Evolutionary conservation across 2,888 invertebrate genomes (phyloP), one percentile per base, ranked within the genome.

Genomic region (Drosophila rellima): DNA sequence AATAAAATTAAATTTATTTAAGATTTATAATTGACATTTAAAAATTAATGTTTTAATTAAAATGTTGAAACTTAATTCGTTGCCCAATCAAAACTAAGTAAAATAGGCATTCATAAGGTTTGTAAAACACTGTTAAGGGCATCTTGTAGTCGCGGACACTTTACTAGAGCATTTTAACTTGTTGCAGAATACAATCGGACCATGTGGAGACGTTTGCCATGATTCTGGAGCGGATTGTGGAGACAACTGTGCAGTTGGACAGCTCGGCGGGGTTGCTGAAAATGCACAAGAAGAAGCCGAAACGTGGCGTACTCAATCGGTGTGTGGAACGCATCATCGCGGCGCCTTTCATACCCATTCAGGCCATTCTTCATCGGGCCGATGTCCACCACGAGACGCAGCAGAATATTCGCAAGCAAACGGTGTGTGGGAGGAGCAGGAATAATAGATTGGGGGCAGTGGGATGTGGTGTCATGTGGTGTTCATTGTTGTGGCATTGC

Each of bases 101-200:
- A n/a, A n/a, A n/a, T n/a, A n/a, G n/a, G n/a, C n/a, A n/a, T n/a
- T n/a, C n/a, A n/a, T n/a, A n/a, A n/a, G n/a, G n/a, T n/a, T n/a
- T 23, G 26, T 1, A 26, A 26, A 26, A 2, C 6, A 2, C 5
- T 26, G 0, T 11, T 11, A 62, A 20, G 18, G 6, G 17, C 5
- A 31, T n/a, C 8, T 17, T 5, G 13, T 13, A n/a, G 33, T 11
- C 4, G 26, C 8, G n/a, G 6, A 6, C n/a, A 20, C 37, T 26
- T 0, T 2, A 44, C 47, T 64, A 13, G 10, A 37, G n/a, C 26
- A 15, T 3, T 1, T 18, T 29, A 11, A 1, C n/a, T 8, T 10
- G 3, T 3, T 10, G 13, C 35, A 92, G 92, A 72, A 87, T 92
- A 26, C 93, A 93, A 80, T 92, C 92, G 20, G 92, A 93, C 68